phyloP scores from a whole-genome alignment of 2,797 vertebrate genomes.

The Lagocephalus sceleratus region DNA sequence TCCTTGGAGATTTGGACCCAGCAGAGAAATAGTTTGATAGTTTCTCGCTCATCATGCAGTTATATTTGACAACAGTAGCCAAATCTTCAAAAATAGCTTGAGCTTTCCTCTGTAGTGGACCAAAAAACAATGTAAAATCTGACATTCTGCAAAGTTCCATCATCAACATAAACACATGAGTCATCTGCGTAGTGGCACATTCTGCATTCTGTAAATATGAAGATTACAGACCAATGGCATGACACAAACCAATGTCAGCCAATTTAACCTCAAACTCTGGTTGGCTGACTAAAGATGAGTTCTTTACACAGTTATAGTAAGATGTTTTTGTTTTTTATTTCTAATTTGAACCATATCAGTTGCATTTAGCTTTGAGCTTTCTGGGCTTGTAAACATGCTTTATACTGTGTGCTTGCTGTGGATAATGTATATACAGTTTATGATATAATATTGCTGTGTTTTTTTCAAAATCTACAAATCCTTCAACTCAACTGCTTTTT shows the following conservation, averaged over 20 bases:
- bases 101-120: not conserved
- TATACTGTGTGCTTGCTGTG: slow-evolving; percentile 19
- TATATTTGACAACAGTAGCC: not conserved
- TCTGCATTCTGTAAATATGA: not conserved
- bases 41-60: too few species aligned
- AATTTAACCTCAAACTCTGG: not conserved
- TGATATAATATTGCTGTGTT: not conserved
- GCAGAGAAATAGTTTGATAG: too few species aligned
- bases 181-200: slow-evolving; percentile 18
- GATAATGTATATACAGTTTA: slow-evolving; percentile 11
- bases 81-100: not conserved
- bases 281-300: slow-evolving; percentile 2
- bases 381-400: slow-evolving; percentile 13
- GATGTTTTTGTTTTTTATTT: slow-evolving; percentile 39
- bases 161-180: slow-evolving; percentile 4
- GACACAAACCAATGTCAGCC: not conserved
- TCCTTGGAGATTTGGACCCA: too few species aligned
- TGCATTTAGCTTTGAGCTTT: slow-evolving; percentile 9
- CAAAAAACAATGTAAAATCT: not conserved
- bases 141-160: not conserved
- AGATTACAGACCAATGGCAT: not conserved
- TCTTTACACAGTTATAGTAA: slow-evolving; percentile 13
- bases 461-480: not conserved
- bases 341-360: slow-evolving; percentile 9
- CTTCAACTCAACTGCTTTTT: not conserved